Evolutionary conservation across 1,140 invertebrate species (phyloP).

Genomic region (Fopius arisanus): DNA sequence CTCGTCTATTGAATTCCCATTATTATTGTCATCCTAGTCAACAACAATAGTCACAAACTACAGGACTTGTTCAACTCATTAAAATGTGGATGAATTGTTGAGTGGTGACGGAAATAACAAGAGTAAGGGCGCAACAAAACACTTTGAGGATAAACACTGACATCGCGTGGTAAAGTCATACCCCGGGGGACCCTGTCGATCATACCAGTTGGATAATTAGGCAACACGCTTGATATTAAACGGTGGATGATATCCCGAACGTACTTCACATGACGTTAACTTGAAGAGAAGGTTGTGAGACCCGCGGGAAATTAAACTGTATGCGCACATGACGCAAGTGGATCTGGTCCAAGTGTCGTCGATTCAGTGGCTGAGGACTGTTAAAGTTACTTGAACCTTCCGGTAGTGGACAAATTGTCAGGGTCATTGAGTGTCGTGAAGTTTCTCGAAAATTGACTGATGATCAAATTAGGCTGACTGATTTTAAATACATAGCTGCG

Average conservation of each 20-base stretch:
- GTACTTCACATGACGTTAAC: background rate
- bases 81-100: background rate
- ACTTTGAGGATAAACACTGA: no score
- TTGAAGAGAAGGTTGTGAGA: background rate
- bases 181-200: background rate
- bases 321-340: background rate
- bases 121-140: background rate
- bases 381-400: background rate
- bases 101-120: background rate
- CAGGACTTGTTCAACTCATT: background rate
- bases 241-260: background rate
- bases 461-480: background rate
- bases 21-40: background rate
- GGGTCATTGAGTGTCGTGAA: background rate
- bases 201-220: background rate
- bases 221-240: background rate
- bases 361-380: background rate
- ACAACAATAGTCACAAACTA: background rate
- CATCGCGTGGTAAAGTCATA: background rate
- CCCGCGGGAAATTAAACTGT: slow-evolving; percentile 23
- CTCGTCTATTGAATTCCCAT: background rate
- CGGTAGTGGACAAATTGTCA: no score
- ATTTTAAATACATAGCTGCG: slow-evolving; percentile 1
- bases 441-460: background rate
- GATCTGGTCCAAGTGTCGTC: background rate